phyloP scores from a whole-genome alignment of 1,140 invertebrate genomes.

The Halictus rubicundus region DNA sequence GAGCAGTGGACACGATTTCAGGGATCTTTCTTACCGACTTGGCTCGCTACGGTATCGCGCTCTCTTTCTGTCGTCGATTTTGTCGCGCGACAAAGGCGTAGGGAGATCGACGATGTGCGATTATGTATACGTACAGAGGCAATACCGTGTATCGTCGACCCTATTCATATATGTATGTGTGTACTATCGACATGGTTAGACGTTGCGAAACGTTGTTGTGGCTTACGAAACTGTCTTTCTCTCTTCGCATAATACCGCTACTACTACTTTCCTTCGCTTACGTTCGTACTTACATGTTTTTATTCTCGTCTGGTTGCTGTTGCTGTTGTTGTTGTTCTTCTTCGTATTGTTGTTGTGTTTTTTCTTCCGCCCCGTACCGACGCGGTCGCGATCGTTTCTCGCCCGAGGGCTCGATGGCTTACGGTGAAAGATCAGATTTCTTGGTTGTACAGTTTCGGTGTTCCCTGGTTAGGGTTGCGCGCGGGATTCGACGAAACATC shows the following conservation, averaged over 20 bases:
- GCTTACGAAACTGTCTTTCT: slow-evolving; percentile 59
- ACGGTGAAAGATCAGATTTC: slow-evolving; percentile 30
- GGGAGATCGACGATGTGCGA: not conserved
- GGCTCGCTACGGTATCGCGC: not conserved
- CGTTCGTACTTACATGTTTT: slow-evolving; percentile 23
- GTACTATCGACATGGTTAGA: slow-evolving; percentile 37
- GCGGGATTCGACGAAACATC: not conserved
- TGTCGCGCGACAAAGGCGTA: not conserved
- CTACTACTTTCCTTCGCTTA: slow-evolving; percentile 36
- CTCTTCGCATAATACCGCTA: slow-evolving; percentile 49
- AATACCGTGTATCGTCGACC: not conserved
- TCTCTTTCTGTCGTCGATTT: not conserved
- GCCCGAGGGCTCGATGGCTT: slow-evolving; percentile 57
- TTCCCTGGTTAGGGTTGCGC: not conserved
- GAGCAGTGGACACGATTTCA: no score
- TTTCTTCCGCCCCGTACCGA: slow-evolving; percentile 13
- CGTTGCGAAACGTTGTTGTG: slow-evolving; percentile 43
- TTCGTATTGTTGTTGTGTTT: slow-evolving; percentile 31
- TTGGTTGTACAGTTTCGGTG: not conserved
- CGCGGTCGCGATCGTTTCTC: slow-evolving; percentile 22
- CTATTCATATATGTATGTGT: not conserved
- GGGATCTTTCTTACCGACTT: no score
- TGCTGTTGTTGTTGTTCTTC: slow-evolving; percentile 9
- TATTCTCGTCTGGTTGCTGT: slow-evolving; percentile 6
- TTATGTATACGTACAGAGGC: not conserved